Conservation (phyloP, 1,140 invertebrate species). For the Venustaconcha ellipsiformis region DNA sequence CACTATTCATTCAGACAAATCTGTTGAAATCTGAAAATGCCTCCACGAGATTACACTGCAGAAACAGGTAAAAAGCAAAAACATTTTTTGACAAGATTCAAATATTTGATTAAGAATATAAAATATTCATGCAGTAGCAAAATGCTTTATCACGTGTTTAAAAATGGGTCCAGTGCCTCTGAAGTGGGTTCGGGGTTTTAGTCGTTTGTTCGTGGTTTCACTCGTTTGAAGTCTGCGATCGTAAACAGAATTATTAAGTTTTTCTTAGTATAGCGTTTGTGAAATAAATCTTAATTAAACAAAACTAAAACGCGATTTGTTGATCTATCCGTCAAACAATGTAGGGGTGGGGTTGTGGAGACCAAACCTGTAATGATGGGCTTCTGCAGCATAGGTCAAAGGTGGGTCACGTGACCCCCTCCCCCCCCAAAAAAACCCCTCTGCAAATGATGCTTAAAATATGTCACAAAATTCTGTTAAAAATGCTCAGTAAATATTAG, state of each 20-base stretch:
- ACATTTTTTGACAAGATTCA: not conserved
- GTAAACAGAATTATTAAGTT: not conserved
- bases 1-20: constrained; percentile 28
- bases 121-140: not conserved
- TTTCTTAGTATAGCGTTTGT: too few relatives aligned
- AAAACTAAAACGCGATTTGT: too few relatives aligned
- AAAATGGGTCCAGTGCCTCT: not conserved
- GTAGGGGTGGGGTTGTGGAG: too few relatives aligned
- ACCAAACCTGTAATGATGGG: too few relatives aligned
- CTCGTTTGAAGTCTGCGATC: not conserved
- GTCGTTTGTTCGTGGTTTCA: not conserved
- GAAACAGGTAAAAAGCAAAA: constrained; percentile 64
- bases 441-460: too few relatives aligned
- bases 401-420: too few relatives aligned
- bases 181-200: not conserved
- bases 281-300: too few relatives aligned
- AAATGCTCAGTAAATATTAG: too few relatives aligned
- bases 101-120: not conserved
- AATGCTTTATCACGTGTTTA: not conserved
- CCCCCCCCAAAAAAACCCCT: too few relatives aligned
- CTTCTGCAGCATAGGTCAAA: too few relatives aligned
- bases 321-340: too few relatives aligned
- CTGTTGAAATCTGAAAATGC: constrained; percentile 53
- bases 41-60: constrained; percentile 65
- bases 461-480: too few relatives aligned